Evolutionary conservation across 2,113 vertebrate genomes (phyloP).

Genomic region (Trichechus manatus): DNA sequence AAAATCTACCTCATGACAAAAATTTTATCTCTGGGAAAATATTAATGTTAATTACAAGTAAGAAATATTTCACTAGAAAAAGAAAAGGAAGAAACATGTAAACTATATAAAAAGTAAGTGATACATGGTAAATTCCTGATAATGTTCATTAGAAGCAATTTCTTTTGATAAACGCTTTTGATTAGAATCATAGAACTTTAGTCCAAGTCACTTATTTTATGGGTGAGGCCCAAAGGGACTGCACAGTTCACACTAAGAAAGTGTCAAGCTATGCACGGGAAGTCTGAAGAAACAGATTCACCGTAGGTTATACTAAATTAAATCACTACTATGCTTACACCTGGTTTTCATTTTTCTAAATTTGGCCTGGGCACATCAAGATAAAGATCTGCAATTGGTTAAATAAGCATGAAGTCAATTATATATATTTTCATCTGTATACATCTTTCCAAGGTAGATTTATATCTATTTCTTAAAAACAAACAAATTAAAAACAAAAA

Average conservation of each 20-base stretch:
- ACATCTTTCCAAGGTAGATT: constrained; percentile 31
- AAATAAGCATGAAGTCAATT: neutral
- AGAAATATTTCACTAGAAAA: neutral
- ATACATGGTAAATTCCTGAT: neutral
- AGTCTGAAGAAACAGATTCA: neutral
- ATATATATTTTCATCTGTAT: neutral
- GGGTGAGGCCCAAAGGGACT: neutral
- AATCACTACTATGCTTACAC: neutral
- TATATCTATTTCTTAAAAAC: neutral
- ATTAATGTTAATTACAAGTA: neutral
- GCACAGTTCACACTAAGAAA: neutral
- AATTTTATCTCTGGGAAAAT: constrained; percentile 13
- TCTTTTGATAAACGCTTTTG: neutral
- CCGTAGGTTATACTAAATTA: neutral
- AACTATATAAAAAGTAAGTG: neutral
- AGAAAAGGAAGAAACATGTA: constrained; percentile 23
- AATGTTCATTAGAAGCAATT: neutral
- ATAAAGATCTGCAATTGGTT: neutral
- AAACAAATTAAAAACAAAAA: neutral
- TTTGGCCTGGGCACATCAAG: neutral
- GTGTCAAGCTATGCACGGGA: neutral
- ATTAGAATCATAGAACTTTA: neutral
- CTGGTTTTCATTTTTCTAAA: neutral
- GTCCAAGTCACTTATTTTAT: neutral
- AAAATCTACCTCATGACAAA: constrained; percentile 7